These are phyloP conservation scores for Drosophila koepferae DNA, from an alignment of 2,888 invertebrate species.

Conservation along the genomic window DNA sequence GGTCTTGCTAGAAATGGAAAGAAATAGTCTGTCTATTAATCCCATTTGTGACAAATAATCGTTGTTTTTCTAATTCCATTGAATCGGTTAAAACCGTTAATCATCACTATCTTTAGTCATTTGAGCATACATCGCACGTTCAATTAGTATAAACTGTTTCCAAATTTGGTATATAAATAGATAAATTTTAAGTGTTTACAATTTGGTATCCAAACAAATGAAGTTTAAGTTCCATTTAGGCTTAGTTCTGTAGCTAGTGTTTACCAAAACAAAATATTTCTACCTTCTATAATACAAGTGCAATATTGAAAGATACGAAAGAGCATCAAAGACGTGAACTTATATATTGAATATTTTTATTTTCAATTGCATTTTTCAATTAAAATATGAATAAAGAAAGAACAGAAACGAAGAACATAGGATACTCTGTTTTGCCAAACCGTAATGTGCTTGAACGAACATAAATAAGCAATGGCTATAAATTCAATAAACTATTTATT, in stretches of 20 bases:
- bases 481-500: slow-evolving; percentile 10
- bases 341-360: background rate
- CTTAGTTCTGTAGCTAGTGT: no score
- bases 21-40: background rate
- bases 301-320: background rate
- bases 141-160: no score
- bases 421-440: background rate
- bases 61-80: background rate
- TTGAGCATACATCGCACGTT: no score
- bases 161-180: background rate
- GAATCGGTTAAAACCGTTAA: background rate
- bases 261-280: no score
- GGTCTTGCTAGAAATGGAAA: background rate
- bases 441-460: background rate
- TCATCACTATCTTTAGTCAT: no score
- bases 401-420: background rate
- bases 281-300: no score
- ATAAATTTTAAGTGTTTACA: background rate
- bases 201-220: background rate
- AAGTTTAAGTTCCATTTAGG: no score
- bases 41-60: background rate
- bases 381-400: background rate
- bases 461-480: background rate
- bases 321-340: background rate
- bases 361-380: slow-evolving; percentile 2